Conservation (phyloP, 2,888 invertebrate genomes). For the Leptogaster cylindrica region DNA sequence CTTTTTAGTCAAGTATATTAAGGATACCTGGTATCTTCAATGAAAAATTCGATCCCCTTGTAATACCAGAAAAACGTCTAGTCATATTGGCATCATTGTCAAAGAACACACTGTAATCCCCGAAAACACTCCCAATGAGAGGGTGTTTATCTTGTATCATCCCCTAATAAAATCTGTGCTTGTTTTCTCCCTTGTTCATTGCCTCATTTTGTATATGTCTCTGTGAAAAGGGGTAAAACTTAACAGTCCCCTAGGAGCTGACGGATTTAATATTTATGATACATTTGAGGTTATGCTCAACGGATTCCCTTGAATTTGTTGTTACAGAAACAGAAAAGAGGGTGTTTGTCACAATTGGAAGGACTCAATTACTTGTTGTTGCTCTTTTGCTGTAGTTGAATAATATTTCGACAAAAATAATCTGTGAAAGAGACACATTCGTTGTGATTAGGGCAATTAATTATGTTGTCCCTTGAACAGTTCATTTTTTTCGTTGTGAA, state of each 20-base stretch:
- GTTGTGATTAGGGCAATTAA: conserved; percentile 35
- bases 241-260: conserved; percentile 18
- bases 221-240: conserved; percentile 34
- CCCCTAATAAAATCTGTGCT: conserved; percentile 13
- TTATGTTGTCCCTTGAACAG: conserved; percentile 15
- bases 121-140: conserved; percentile 29
- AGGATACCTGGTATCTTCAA: background rate
- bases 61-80: conserved; percentile 30
- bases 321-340: conserved; percentile 4
- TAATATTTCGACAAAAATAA: conserved; percentile 1
- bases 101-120: conserved; percentile 24
- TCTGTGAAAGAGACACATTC: background rate
- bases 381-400: conserved; percentile 10
- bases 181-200: conserved; percentile 20
- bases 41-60: conserved; percentile 12
- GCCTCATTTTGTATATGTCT: conserved; percentile 6
- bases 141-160: conserved; percentile 37
- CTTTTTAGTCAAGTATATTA: background rate
- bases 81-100: conserved; percentile 23
- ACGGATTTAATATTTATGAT: conserved; percentile 47
- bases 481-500: conserved; percentile 15
- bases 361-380: conserved; percentile 19
- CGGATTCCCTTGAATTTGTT: conserved; percentile 8
- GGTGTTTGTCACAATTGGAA: conserved; percentile 35
- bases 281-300: conserved; percentile 47